A percentile compares a stretch with the other conserved stretches of the same genome.
These are phyloP conservation scores for Alauda arvensis DNA, from an alignment of 2,797 vertebrate species.

Conservation along the genomic window DNA sequence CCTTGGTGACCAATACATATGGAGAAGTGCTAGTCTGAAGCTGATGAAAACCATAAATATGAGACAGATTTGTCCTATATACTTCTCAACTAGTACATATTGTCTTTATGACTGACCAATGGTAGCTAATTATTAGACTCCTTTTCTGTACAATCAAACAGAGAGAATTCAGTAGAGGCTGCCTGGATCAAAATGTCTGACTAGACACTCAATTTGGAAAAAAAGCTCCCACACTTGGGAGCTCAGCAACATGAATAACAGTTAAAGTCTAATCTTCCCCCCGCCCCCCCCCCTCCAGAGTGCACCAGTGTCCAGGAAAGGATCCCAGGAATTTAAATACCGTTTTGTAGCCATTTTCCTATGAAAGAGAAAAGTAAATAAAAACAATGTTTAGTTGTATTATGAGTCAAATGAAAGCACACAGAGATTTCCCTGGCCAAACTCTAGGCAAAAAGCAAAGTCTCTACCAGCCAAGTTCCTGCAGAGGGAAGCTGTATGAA, in stretches of 20 bases:
- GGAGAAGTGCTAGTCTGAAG: background rate
- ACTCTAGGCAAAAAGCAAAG: constrained; percentile 28
- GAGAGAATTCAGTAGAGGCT: background rate
- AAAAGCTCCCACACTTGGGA: background rate
- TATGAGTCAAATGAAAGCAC: constrained; percentile 31
- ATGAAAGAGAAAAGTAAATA: constrained; percentile 49
- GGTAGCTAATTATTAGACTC: background rate
- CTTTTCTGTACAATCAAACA: background rate
- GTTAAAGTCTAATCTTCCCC: background rate
- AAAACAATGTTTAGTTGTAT: constrained; percentile 34
- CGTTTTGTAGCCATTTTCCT: constrained; percentile 41
- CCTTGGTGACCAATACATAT: background rate
- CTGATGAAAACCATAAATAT: background rate
- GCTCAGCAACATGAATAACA: constrained; percentile 5
- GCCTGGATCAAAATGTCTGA: constrained; percentile 8
- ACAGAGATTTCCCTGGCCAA: background rate
- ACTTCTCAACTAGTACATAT: background rate
- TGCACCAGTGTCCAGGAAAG: constrained; percentile 4
- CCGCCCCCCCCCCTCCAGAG: background rate
- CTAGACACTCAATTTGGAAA: background rate
- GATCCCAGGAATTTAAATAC: constrained; percentile 28
- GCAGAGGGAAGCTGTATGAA: constrained; percentile 13
- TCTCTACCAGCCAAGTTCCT: constrained; percentile 36
- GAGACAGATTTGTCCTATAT: background rate
- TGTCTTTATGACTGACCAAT: background rate